These are phyloP conservation scores for Notothenia rossii DNA, from an alignment of 2,113 vertebrate species.

Conservation along the genomic window DNA sequence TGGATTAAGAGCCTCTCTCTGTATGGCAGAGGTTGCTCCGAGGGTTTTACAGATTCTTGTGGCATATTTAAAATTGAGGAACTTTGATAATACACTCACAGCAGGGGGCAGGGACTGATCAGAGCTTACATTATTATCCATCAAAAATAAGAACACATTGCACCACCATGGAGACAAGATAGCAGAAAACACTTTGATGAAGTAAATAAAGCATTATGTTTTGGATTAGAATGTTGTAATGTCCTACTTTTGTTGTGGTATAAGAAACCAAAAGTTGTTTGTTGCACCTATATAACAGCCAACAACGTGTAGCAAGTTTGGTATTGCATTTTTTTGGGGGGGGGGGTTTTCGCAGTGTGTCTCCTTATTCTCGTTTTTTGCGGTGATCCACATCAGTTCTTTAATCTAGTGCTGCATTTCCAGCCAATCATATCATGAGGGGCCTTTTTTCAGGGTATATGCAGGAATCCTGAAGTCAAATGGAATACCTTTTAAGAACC, in stretches of 20 bases:
- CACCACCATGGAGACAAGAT: not conserved
- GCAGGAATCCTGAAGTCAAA: no score
- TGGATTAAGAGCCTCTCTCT: constrained; percentile 2
- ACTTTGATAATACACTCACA: not conserved
- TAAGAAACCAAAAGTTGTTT: not conserved
- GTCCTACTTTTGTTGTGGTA: constrained; percentile 1
- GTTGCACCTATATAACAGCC: not conserved
- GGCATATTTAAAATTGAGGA: not conserved
- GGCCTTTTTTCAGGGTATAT: not conserved
- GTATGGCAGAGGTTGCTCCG: not conserved
- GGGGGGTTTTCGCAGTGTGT: not conserved
- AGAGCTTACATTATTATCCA: not conserved
- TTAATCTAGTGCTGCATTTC: constrained; percentile 9
- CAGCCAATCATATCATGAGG: not conserved
- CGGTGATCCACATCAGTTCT: not conserved
- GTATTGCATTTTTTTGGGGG: not conserved
- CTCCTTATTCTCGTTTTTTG: not conserved
- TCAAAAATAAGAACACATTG: not conserved
- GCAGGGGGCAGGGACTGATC: no score
- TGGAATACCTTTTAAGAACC: no score
- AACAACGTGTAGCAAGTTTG: not conserved
- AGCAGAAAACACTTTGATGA: not conserved
- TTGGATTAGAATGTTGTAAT: not conserved
- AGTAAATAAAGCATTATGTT: no score
- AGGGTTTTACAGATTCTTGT: not conserved